Evolutionary conservation across 2,888 invertebrate genomes (phyloP), one percentile per base, ranked within the genome.

Genomic region (Drosophila paranaensis): DNA sequence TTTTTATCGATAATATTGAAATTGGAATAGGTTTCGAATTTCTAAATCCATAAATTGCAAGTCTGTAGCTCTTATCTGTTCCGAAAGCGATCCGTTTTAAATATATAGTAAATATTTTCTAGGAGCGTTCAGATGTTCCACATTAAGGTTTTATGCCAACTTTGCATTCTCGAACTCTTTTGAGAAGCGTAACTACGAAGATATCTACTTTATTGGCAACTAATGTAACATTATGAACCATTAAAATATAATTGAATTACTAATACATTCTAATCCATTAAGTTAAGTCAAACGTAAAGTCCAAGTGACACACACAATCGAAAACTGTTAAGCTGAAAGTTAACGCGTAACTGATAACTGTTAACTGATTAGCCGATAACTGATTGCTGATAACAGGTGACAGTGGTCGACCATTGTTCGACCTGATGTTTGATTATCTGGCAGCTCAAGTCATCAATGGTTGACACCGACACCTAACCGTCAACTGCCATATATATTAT

Each of bases 391-490:
- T 56, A 64, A 14, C 55, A 60, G 71, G 50, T 55, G 73, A 79
- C 76, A 79, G 35, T 60, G 57, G 39, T 8, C 39, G n/a, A 33
- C 53, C 69, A 73, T 78, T 78, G 76, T 76, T 69, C 53, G 25
- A 16, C 40, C 20, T 11, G 20, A n/a, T 25, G 50, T 2, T 37
- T 14, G 16, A 50, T 71, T 66, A 70, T 54, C 68, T 61, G 48
- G 20, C 43, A 39, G 45, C 37, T 20, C 43, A 48, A 60, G 48
- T 67, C 61, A 64, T 6, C 57, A 39, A 35, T 68, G 77, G 67
- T 71, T 74, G 71, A 71, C 67, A 14, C 25, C 14, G 46, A 50
- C 67, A 58, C 35, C 46, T 43, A 60, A 64, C 35, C 37, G 42
- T 61, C 58, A 55, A 51, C 53, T 55, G 27, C 25, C 35, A 48